Base-by-base conservation (phyloP, 2,797 vertebrate genomes). In the Mycteria americana region DNA sequence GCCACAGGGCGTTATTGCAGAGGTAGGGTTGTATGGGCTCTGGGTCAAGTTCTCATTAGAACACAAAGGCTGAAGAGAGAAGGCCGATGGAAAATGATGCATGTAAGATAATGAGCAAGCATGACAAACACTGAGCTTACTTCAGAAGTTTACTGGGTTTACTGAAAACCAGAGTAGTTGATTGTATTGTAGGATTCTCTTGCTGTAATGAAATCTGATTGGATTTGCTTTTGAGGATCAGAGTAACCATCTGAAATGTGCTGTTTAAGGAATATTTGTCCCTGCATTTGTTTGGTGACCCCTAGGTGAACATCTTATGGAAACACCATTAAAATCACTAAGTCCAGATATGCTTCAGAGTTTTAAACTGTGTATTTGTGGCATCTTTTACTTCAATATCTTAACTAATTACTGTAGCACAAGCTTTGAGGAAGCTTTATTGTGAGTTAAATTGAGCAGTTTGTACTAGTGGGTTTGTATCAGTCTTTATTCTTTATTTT, bases 11-110 rank as follows among this genome's bases (percentile, higher is more conserved):
- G 0, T 87, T 85, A 22, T 43, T 84, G 41, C 76, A 78, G 76
- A 78, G 19, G 24, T 87, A 62, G 7, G 18, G 11, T 73, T 72
- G 6, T 41, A 3, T 77, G 73, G 56, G 28, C 50, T 67, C 51
- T 83, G 6, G 6, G 24, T 88, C 79, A 84, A 74, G 57, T 78
- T 91, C 45, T 88, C 33, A 24, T 92, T 80, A 84, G 53, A 92
- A 75, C n/a, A 45, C 23, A 41, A 63, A 86, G 30, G 30, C 5
- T 60, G 59, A 90, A 80, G 77, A 73, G 53, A 64, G 70, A n/a
- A 95, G 50, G 28, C 53, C 62, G 50, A 16, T 91, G 54, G 69
- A 75, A 82, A 70, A 75, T n/a, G 35, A 27, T 51, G 31, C 19
- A 0, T 73, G 19, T 84, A 64, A 78, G 59, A n/a, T 84, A 63